Base-by-base conservation (phyloP, 2,888 invertebrate genomes). In the Invenusta paracnida region DNA sequence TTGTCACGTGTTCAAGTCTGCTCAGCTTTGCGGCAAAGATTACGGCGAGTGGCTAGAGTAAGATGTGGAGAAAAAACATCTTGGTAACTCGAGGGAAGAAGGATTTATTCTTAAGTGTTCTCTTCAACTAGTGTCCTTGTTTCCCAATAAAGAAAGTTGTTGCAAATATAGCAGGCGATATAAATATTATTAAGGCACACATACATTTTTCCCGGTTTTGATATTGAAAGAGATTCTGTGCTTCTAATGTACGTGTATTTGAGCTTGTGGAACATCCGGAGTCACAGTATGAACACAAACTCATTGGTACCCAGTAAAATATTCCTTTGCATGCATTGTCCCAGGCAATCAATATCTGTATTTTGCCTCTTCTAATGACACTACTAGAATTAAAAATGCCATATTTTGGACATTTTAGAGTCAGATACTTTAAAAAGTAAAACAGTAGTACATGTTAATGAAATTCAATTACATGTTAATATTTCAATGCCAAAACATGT, bases 261-360 rank as follows among this genome's bases (percentile, higher is more conserved):
- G 48, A 48, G 48, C 48, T 48, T 48, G 48, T 48, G 48, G 48
- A 48, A 48, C 48, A 48, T 48, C 17, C 17, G 48, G 11, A 48
- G 48, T 48, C 48, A 48, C 17, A 11, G 73, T 23, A 73, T 73
- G 73, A 23, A 73, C 73, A 73, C 73, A 73, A 73, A 23, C 2
- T 73, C 25, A 73, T 73, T 73, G 73, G 73, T 73, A 73, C 73
- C 73, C 27, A 73, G 73, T 73, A 23, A 73, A 13, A 73, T 73
- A 23, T 73, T 23, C 73, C 73, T 73, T 73, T 5, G 73, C 73
- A 73, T 73, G 25, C 23, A 73, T 73, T 73, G 73, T 73, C 11
- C 73, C 25, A 73, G 73, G 73, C 73, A 73, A 73, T 23, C 73
- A 13, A 23, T 73, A 13, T 5, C 73, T 73, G 73, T 73, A 73